Conservation (phyloP, 2,797 vertebrate genomes). For the Gymnodraco acuticeps region DNA sequence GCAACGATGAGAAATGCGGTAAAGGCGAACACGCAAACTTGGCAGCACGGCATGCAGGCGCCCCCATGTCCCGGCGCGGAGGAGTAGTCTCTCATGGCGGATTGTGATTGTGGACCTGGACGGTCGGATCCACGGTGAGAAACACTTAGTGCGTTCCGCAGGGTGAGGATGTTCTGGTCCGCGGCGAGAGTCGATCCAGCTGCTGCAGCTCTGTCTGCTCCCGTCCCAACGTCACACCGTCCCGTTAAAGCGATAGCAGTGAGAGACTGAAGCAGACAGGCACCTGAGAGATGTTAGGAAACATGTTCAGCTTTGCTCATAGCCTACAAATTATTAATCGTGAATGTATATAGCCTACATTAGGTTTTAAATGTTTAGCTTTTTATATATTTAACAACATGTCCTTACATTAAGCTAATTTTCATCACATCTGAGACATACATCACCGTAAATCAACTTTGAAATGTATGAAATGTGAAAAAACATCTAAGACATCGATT, state of each 20-base stretch:
- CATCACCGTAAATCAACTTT: too few species aligned
- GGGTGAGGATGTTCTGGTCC: constrained; percentile 41
- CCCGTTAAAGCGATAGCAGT: constrained; percentile 75
- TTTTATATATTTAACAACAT: too few species aligned
- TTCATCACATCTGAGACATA: too few species aligned
- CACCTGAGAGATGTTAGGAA: background rate
- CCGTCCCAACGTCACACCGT: constrained; percentile 63
- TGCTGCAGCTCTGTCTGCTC: constrained; percentile 55
- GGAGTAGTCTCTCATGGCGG: constrained; percentile 76
- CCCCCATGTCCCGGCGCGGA: constrained; percentile 61
- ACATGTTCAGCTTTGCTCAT: too few species aligned
- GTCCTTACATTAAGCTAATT: too few species aligned
- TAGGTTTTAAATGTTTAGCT: too few species aligned
- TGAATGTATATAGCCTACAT: too few species aligned
- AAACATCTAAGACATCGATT: too few species aligned
- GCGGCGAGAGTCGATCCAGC: constrained; percentile 50
- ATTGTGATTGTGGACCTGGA: accelerated
- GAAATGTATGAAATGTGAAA: too few species aligned
- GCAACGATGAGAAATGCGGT: constrained; percentile 83
- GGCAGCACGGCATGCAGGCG: constrained; percentile 79
- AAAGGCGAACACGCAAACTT: constrained; percentile 82
- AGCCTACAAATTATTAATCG: too few species aligned
- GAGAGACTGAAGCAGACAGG: background rate
- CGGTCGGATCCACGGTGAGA: background rate
- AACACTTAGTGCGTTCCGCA: background rate